Evolutionary conservation across 2,888 invertebrate genomes (phyloP).

Genomic region (Nasonovia ribisnigri): DNA sequence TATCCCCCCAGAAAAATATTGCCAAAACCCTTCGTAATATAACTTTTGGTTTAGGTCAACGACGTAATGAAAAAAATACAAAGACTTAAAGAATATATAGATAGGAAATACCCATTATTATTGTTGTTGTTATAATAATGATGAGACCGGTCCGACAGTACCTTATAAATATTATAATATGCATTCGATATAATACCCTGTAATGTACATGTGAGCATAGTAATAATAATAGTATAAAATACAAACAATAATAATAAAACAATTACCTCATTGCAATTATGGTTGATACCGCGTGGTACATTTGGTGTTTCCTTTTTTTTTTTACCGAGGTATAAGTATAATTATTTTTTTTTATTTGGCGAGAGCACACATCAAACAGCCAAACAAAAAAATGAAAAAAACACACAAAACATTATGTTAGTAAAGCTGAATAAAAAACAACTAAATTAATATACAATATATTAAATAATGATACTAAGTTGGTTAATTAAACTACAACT

Average conservation of each 20-base stretch:
- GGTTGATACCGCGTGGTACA: slow-evolving; percentile 95
- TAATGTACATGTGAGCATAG: slow-evolving; percentile 39
- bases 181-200: slow-evolving; percentile 28
- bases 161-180: neutral
- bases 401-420: slow-evolving; percentile 63
- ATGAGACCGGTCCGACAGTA: neutral
- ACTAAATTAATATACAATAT: slow-evolving; percentile 62
- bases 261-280: slow-evolving; percentile 92
- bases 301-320: slow-evolving; percentile 82
- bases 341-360: slow-evolving; percentile 60
- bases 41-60: neutral
- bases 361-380: slow-evolving; percentile 64
- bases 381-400: slow-evolving; percentile 62
- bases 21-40: neutral
- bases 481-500: slow-evolving; percentile 52
- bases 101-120: neutral
- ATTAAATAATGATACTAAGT: slow-evolving; percentile 51
- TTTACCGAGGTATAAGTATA: slow-evolving; percentile 54
- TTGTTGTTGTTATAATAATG: neutral
- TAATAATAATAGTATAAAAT: slow-evolving; percentile 53
- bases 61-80: neutral
- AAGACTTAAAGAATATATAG: neutral
- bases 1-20: neutral
- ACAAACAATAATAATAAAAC: slow-evolving; percentile 66
- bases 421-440: slow-evolving; percentile 63